Percentiles rank a stretch among this genome's conserved stretches.
phyloP scores from a whole-genome alignment of 92 coral and sea anemone genomes.

The Chrysogorgia sp. region DNA sequence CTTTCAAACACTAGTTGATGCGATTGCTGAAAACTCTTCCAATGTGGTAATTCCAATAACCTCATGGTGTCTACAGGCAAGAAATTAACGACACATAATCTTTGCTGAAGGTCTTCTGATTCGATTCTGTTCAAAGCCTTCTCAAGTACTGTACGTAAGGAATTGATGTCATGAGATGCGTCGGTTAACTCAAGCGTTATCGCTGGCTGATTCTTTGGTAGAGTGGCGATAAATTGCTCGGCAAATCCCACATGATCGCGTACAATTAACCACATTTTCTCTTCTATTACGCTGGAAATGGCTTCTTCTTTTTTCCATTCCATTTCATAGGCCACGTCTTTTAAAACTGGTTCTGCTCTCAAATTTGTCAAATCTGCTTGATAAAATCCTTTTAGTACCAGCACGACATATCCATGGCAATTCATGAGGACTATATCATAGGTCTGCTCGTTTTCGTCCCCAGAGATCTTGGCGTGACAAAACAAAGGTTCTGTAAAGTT shows the following conservation, averaged over 20 bases:
- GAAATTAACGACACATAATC: constrained; percentile 57
- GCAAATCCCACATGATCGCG: constrained; percentile 7
- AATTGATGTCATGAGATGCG: not conserved
- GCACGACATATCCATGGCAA: constrained; percentile 52
- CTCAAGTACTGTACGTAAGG: not conserved
- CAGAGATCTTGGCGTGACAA: constrained; percentile 66
- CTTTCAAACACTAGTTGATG: constrained; percentile 57
- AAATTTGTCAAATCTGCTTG: constrained; percentile 55
- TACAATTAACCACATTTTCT: not conserved
- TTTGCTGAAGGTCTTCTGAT: not conserved
- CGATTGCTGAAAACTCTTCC: constrained; percentile 32
- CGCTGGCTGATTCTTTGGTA: constrained; percentile 5
- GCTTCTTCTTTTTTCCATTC: constrained; percentile 46
- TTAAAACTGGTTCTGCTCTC: not conserved
- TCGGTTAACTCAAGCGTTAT: not conserved
- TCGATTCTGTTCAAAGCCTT: not conserved
- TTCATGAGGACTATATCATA: constrained; percentile 62
- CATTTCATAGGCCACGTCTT: constrained; percentile 56
- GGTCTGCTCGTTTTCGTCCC: constrained; percentile 1
- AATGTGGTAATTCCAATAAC: too few species aligned
- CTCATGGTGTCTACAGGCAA: constrained; percentile 63
- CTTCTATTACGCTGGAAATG: not conserved
- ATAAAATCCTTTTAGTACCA: constrained; percentile 55
- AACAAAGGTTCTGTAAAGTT: constrained; percentile 33
- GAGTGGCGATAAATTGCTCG: constrained; percentile 1